Base-by-base conservation (phyloP, 2,888 invertebrate genomes). In the Drosophila yooni region DNA sequence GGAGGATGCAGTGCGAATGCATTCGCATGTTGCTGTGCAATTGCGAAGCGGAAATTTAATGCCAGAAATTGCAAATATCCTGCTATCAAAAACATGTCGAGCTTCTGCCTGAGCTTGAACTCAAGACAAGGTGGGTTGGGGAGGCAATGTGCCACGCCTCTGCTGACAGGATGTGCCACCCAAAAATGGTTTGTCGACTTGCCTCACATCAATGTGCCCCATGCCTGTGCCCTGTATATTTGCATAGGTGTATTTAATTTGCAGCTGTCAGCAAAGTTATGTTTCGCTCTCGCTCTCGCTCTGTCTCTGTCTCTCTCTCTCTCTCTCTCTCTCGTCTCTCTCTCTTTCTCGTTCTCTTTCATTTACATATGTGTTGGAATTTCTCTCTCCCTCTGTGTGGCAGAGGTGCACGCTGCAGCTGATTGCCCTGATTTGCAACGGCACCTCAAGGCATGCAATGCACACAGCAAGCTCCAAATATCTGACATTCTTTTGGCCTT, bases 1-100 rank as follows among this genome's bases (percentile, higher is more conserved):
- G 51, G 18, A 21, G 70, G 46, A 53, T 50, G 54, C 52, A 53
- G 21, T 40, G 29, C 38, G 31, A 50, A 36, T 40, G 71, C 51
- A 36, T 67, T 43, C 64, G 21, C 21, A 65, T 59, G 53, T 63
- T 71, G 69, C 72, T 64, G 60, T 75, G 63, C 74, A 78, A 72
- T 72, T 78, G 78, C 64, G 54, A 31, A 52, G 66, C 87, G 84
- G 87, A 87, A 84, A 87, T 84, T 87, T 82, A 83, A 83, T 84
- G 80, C 82, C 83, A 83, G 87, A 87, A 84, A 84, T 84, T 84
- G 83, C 83, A 84, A 84, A 84, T 84, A 84, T 84, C 83, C 83
- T 84, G 82, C 58, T 87, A 84, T 84, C 87, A 84, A 78, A 83
- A 79, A 78, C 78, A 78, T 75, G 73, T 74, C 61, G 62, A 67